Conservation (phyloP, 2,113 vertebrate species). For the Hymenochirus boettgeri region DNA sequence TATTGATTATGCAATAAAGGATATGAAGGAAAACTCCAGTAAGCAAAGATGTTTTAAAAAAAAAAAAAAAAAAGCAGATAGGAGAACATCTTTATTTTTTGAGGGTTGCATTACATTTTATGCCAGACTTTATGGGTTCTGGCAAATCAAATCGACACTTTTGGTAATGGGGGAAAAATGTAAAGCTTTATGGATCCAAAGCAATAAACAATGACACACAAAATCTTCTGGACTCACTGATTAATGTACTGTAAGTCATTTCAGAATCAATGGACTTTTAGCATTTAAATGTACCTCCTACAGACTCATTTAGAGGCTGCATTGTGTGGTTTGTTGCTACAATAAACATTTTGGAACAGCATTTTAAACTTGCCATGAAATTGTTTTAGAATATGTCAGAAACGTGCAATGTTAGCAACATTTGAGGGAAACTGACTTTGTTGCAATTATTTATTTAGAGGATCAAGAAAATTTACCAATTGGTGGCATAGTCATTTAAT, state of each 20-base stretch:
- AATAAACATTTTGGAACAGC: too few relatives aligned
- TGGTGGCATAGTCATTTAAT: too few relatives aligned
- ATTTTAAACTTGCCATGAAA: too few relatives aligned
- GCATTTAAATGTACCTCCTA: too few relatives aligned
- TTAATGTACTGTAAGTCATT: not conserved
- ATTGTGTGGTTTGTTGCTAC: slow-evolving; percentile 5
- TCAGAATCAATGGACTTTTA: too few relatives aligned
- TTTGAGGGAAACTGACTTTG: too few relatives aligned
- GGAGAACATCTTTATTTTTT: slow-evolving; percentile 39
- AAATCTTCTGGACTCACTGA: not conserved
- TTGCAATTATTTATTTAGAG: too few relatives aligned
- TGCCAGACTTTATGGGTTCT: not conserved
- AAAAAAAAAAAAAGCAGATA: slow-evolving; percentile 42
- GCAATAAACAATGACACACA: slow-evolving; percentile 3
- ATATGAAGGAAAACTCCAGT: slow-evolving; percentile 41
- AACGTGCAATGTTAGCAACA: too few relatives aligned
- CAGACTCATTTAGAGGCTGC: not conserved
- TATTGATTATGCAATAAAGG: slow-evolving; percentile 55
- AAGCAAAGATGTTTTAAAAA: slow-evolving; percentile 44
- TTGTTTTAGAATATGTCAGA: too few relatives aligned
- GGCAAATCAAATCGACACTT: slow-evolving; percentile 6
- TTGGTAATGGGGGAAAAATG: too few relatives aligned
- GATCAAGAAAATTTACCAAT: too few relatives aligned
- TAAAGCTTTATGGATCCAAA: slow-evolving; percentile 2
- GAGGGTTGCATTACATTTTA: slow-evolving; percentile 15